Evolutionary conservation across 2,888 invertebrate genomes (phyloP), one percentile per base, ranked within the genome.

Genomic region (Poecilus cupreus): DNA sequence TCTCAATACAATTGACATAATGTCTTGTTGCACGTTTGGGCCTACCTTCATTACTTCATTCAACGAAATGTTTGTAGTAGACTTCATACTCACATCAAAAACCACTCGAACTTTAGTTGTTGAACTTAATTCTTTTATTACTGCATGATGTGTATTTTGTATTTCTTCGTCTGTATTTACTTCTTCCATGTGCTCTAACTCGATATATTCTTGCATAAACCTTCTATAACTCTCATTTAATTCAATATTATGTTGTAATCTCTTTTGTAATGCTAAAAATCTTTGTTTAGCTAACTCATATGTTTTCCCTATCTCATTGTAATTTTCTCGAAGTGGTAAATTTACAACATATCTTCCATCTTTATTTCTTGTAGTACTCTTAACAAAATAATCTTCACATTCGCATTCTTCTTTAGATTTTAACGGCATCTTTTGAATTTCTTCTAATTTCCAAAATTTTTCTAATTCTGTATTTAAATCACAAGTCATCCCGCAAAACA

Each of bases 81-180:
- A 22, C 26, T 49, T 74, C 32, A 26, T 51, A 2, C 22, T 49
- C 10, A 8, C 74, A 26, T 74, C 24, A 74, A 74, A 75, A 10
- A 75, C 74, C n/a, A 75, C 74, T 13, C 74, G 6, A 3, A 49
- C 1, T 13, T 75, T 75, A 10, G 74, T 75, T n/a, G 74, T 75
- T 1, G 26, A 20, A 13, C 49, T 75, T 1, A 11, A 24, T 8
- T 46, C 24, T 24, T 75, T 75, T 24, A 49, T 20, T 6, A 75
- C 74, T n/a, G 26, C 22, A 24, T 75, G 51, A 51, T 75, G 32
- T 6, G 37, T 13, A 6, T 3, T 3, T 49, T 18, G 4, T 13
- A 32, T n/a, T 8, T 24, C 26, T 10, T 64, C 32, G 11, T 64
- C 13, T 32, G n/a, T 26, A 4, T 49, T 49, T 32, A 46, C 49